These are phyloP conservation scores for Thymelicus acteon DNA, from an alignment of 2,888 invertebrate genomes.

Conservation along the genomic window DNA sequence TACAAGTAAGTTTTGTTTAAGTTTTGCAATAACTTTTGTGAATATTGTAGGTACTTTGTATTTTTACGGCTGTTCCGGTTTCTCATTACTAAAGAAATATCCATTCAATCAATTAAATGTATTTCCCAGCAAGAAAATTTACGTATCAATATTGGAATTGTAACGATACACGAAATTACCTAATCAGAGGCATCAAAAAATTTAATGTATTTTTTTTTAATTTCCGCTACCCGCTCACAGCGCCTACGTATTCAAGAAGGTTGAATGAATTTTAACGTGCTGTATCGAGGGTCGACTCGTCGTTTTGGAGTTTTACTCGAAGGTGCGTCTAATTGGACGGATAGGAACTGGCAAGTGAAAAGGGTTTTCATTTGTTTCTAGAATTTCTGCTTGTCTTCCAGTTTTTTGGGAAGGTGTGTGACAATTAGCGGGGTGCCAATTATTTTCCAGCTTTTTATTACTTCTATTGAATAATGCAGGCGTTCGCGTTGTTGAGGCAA, in stretches of 20 bases:
- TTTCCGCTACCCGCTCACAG: conserved; percentile 42
- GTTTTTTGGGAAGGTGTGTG: conserved; percentile 36
- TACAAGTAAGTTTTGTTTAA: too few species aligned
- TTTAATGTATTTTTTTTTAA: not conserved
- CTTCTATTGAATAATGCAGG: conserved; percentile 33
- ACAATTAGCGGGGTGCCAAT: conserved; percentile 41
- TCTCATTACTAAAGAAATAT: not conserved
- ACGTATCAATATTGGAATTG: not conserved
- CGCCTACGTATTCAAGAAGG: conserved; percentile 45
- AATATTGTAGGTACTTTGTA: too few species aligned
- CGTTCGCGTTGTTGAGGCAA: conserved; percentile 19
- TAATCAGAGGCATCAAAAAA: too few species aligned
- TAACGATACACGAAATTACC: not conserved
- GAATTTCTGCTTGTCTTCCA: conserved; percentile 33
- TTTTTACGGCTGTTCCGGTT: not conserved
- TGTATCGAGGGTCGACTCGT: conserved; percentile 70
- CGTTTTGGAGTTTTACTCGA: conserved; percentile 64
- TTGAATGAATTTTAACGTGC: conserved; percentile 68
- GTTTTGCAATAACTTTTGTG: too few species aligned
- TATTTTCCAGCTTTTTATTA: conserved; percentile 32
- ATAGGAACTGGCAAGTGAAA: conserved; percentile 57
- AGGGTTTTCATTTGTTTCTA: conserved; percentile 44
- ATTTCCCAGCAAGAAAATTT: not conserved
- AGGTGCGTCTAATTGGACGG: conserved; percentile 74
- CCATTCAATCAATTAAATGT: not conserved